Conservation (phyloP, 2,113 vertebrate genomes). For the Platysteira castanea region DNA sequence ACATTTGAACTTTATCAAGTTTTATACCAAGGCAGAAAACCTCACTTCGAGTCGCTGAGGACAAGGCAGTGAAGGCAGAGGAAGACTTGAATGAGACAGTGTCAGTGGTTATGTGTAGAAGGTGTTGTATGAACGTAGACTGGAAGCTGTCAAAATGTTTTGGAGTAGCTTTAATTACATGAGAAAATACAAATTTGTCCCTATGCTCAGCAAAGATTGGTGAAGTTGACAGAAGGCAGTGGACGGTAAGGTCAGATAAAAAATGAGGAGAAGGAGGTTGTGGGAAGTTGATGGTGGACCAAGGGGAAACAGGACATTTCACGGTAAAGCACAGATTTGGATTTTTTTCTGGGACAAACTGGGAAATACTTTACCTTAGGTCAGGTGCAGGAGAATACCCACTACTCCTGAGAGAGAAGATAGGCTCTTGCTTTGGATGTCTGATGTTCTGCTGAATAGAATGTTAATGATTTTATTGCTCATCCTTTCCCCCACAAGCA, state of each 20-base stretch:
- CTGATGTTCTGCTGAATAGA: not conserved
- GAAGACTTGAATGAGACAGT: not conserved
- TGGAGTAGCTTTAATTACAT: not conserved
- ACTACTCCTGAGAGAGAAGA: not conserved
- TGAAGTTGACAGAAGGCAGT: not conserved
- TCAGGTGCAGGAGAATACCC: not conserved
- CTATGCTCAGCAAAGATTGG: not conserved
- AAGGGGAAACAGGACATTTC: not conserved
- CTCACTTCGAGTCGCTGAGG: accelerated
- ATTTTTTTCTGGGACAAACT: not conserved
- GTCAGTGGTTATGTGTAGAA: not conserved
- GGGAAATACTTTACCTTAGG: not conserved
- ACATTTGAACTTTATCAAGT: not conserved
- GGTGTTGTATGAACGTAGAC: not conserved
- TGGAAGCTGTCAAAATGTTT: not conserved
- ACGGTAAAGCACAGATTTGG: not conserved
- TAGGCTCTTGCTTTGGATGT: not conserved
- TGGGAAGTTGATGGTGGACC: not conserved
- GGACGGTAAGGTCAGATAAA: accelerated
- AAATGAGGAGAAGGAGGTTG: not conserved
- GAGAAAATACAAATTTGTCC: not conserved
- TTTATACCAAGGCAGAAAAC: not conserved
- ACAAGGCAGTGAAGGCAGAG: not conserved
- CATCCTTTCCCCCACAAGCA: not conserved
- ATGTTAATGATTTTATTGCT: not conserved